Percentiles rank a stretch among this genome's conserved stretches.
These are phyloP conservation scores for Hemiprocne comata DNA, from an alignment of 2,113 vertebrate genomes.

Conservation along the genomic window DNA sequence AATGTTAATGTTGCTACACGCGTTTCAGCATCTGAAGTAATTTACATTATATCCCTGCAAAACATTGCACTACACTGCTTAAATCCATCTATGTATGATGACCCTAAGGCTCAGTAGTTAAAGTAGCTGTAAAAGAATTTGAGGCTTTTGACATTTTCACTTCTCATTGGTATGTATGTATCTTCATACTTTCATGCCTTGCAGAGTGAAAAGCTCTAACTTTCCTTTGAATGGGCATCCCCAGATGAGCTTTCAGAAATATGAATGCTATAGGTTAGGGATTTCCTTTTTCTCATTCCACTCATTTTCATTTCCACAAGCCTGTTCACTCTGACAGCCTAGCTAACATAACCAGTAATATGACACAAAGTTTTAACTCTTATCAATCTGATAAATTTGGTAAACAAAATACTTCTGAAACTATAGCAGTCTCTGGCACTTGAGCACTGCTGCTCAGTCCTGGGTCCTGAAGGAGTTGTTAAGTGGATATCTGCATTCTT, in stretches of 20 bases:
- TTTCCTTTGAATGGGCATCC: slow-evolving; percentile 2
- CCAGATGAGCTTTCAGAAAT: slow-evolving; percentile 11
- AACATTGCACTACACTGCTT: background rate
- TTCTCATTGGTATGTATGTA: background rate
- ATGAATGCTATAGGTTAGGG: background rate
- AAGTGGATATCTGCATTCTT: background rate
- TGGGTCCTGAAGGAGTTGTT: background rate
- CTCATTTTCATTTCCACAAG: background rate
- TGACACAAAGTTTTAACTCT: background rate
- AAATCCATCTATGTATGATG: background rate
- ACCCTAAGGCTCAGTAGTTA: background rate
- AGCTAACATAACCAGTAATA: background rate
- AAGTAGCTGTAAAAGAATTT: background rate
- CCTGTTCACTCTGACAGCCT: background rate
- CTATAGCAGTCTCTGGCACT: background rate
- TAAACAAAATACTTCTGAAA: background rate
- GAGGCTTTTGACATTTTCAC: background rate
- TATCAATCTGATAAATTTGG: background rate
- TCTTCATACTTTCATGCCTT: background rate
- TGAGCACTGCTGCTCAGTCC: background rate
- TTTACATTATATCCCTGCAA: background rate
- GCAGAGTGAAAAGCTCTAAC: background rate
- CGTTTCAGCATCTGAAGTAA: background rate
- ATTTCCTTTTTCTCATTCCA: background rate
- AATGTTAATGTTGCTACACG: background rate